These are phyloP conservation scores for Ladona fulva DNA, from an alignment of 1,140 invertebrate species.

Conservation along the genomic window DNA sequence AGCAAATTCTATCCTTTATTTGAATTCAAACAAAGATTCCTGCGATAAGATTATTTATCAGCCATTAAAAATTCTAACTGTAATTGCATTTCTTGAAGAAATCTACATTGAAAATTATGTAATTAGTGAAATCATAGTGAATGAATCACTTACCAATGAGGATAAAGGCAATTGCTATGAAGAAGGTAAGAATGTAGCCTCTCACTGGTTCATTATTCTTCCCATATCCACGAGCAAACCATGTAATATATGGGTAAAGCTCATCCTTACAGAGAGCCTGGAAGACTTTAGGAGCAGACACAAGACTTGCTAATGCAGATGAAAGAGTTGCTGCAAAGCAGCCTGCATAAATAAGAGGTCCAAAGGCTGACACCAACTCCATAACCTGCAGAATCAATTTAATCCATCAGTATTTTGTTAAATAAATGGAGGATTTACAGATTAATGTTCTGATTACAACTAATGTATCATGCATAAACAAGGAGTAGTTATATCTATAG, in stretches of 20 bases:
- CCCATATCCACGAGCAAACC: conserved; percentile 89
- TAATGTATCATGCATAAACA: too few species aligned
- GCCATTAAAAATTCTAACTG: too few species aligned
- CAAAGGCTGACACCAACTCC: conserved; percentile 79
- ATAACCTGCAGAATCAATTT: conserved; percentile 58
- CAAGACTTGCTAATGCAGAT: conserved; percentile 88
- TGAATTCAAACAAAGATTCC: too few species aligned
- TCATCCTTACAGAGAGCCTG: conserved; percentile 94
- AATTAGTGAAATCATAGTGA: too few species aligned
- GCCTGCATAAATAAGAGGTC: conserved; percentile 89
- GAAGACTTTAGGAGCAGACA: conserved; percentile 90
- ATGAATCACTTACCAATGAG: conserved; percentile 60
- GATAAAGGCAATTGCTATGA: conserved; percentile 81
- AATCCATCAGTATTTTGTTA: too few species aligned
- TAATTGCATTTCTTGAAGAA: too few species aligned
- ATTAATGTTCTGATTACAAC: too few species aligned
- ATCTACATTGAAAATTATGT: too few species aligned
- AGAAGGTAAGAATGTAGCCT: conserved; percentile 84
- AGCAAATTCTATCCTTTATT: too few species aligned
- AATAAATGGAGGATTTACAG: too few species aligned
- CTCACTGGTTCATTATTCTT: conserved; percentile 84
- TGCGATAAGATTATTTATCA: too few species aligned
- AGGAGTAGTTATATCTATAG: too few species aligned
- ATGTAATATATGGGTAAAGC: conserved; percentile 83
- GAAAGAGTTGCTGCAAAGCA: conserved; percentile 95